A percentile compares a stretch with the other conserved stretches of the same genome.
These are phyloP conservation scores for Tineola bisselliella DNA, from an alignment of 2,888 invertebrate genomes.

Conservation along the genomic window DNA sequence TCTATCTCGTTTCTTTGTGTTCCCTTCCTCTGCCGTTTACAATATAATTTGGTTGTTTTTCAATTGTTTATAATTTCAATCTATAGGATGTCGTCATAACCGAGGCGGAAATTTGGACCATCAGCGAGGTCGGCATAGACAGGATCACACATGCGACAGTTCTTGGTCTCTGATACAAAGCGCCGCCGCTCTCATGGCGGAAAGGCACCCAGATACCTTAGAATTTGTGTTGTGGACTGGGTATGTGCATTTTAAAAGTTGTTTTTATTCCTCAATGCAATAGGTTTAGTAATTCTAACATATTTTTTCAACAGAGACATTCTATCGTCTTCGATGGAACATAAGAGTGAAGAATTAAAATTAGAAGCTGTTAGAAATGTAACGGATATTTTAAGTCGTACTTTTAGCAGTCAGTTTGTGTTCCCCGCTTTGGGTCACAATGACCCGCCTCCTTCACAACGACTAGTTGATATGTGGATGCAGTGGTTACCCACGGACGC, in stretches of 20 bases:
- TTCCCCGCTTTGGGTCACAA: constrained; percentile 92
- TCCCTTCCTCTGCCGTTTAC: too few species aligned
- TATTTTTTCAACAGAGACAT: constrained; percentile 76
- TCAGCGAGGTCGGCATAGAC: constrained; percentile 57
- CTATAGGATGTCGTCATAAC: constrained; percentile 52
- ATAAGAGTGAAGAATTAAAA: constrained; percentile 73
- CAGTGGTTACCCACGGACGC: constrained; percentile 88
- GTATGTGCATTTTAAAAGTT: constrained; percentile 55
- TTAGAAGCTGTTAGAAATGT: constrained; percentile 82
- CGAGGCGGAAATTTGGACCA: constrained; percentile 54
- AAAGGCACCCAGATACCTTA: constrained; percentile 82
- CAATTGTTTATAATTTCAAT: too few species aligned
- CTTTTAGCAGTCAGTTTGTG: constrained; percentile 88
- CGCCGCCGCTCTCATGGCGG: constrained; percentile 87
- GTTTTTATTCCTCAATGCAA: not conserved
- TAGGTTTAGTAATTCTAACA: too few species aligned
- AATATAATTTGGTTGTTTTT: too few species aligned
- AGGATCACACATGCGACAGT: constrained; percentile 81
- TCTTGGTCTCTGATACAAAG: constrained; percentile 91
- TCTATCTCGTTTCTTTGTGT: too few species aligned
- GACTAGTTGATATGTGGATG: constrained; percentile 82
- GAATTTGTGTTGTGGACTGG: constrained; percentile 96
- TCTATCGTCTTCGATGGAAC: constrained; percentile 78
- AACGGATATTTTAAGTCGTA: constrained; percentile 80
- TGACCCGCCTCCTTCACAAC: constrained; percentile 74